Percentiles rank a stretch among this genome's conserved stretches.
These are phyloP conservation scores for Cataglyphis albicans DNA, from an alignment of 2,888 invertebrate genomes.

Conservation along the genomic window DNA sequence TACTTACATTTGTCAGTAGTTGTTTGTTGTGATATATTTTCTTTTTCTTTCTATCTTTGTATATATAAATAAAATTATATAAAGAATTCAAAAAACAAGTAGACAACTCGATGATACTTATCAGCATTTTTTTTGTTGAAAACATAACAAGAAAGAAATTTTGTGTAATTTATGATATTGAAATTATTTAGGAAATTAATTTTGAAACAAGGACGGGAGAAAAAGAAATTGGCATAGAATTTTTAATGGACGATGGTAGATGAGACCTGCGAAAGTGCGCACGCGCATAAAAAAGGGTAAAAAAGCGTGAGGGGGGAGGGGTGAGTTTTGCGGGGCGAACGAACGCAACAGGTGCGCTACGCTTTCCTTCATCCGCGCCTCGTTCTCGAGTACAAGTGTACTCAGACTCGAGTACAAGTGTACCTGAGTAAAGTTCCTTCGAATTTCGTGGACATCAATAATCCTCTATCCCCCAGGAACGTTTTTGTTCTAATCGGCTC, in stretches of 20 bases:
- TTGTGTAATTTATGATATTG: neutral
- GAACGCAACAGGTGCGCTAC: slow-evolving; percentile 75
- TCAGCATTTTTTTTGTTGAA: neutral
- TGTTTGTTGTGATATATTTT: neutral
- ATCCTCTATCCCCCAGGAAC: neutral
- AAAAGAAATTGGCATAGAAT: neutral
- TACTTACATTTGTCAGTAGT: neutral
- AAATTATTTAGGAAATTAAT: neutral
- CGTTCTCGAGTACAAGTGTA: slow-evolving; percentile 62
- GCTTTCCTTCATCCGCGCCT: slow-evolving; percentile 54
- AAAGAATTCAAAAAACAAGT: neutral
- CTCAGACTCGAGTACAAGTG: slow-evolving; percentile 49
- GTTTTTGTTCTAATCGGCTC: neutral
- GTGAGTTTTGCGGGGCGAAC: slow-evolving; percentile 71
- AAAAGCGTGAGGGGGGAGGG: slow-evolving; percentile 27
- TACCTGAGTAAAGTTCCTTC: slow-evolving; percentile 19
- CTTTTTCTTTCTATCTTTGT: neutral
- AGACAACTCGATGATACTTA: neutral
- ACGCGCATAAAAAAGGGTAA: slow-evolving; percentile 50
- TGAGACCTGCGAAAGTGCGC: slow-evolving; percentile 36
- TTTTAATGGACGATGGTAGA: neutral
- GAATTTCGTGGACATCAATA: slow-evolving; percentile 35
- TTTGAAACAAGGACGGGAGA: neutral
- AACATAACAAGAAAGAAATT: neutral
- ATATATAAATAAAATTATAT: too few species aligned